Evolutionary conservation across 2,797 vertebrate genomes (phyloP).

Genomic region (Lepus townsendii): DNA sequence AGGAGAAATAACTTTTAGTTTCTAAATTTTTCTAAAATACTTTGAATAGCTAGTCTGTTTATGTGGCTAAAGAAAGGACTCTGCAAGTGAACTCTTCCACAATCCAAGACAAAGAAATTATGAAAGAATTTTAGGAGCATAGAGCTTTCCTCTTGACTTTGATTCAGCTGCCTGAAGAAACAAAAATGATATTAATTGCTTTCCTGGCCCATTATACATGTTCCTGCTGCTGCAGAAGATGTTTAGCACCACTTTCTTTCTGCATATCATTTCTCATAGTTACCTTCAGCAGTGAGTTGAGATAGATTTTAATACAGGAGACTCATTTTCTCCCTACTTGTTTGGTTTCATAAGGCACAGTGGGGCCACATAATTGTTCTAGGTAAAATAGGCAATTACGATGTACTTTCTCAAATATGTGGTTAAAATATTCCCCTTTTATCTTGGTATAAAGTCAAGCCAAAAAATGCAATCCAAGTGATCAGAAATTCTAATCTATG

Average conservation of each 20-base stretch:
- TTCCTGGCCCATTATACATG: constrained; percentile 60
- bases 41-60: neutral
- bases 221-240: constrained; percentile 59
- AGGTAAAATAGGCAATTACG: neutral
- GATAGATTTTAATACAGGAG: constrained; percentile 70
- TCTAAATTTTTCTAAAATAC: neutral
- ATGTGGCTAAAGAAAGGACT: neutral
- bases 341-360: constrained; percentile 67
- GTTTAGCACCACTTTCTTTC: constrained; percentile 58
- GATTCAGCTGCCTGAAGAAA: constrained; percentile 71
- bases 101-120: neutral
- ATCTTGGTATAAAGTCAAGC: constrained; percentile 62
- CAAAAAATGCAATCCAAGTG: neutral
- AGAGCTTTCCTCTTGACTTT: constrained; percentile 15
- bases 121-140: constrained; percentile 55
- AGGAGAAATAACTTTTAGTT: neutral
- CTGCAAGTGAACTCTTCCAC: neutral
- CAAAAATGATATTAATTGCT: constrained; percentile 65
- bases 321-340: constrained; percentile 65
- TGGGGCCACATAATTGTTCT: constrained; percentile 49
- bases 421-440: constrained; percentile 68
- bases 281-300: constrained; percentile 72
- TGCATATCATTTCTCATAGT: constrained; percentile 35
- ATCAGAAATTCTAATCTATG: neutral
- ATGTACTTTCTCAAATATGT: constrained; percentile 53